These are phyloP conservation scores for Meandrina meandrites DNA, from an alignment of 92 coral and sea anemone species.

Conservation along the genomic window DNA sequence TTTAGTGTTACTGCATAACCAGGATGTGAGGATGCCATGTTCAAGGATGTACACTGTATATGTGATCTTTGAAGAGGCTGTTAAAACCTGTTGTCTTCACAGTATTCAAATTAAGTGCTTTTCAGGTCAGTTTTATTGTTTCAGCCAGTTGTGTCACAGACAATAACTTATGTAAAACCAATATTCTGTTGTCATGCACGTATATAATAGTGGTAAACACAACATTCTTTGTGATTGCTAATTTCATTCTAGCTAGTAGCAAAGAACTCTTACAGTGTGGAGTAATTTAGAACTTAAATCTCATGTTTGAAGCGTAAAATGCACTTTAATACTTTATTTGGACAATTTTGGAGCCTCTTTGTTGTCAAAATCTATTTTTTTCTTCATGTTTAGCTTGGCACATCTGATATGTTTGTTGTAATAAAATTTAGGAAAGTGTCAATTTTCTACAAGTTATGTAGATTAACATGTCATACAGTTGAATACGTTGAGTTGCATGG, in stretches of 20 bases:
- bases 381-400: neutral
- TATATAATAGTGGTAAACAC: neutral
- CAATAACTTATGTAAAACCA: neutral
- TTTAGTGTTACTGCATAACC: neutral
- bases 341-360: neutral
- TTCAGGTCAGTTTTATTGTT: conserved; percentile 34
- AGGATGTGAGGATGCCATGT: neutral
- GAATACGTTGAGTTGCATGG: neutral
- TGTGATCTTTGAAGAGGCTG: neutral
- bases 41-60: too few species aligned
- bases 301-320: neutral
- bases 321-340: neutral
- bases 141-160: conserved; percentile 2
- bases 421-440: neutral
- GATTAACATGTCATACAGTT: neutral
- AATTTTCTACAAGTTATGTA: neutral
- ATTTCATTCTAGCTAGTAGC: neutral
- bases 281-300: neutral
- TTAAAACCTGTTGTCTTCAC: neutral
- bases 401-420: neutral
- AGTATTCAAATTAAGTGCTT: conserved; percentile 12
- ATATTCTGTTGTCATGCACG: conserved; percentile 4
- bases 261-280: neutral
- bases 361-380: neutral
- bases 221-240: neutral